Base-by-base conservation (phyloP, 2,888 invertebrate genomes). In the Nysson spinosus region DNA sequence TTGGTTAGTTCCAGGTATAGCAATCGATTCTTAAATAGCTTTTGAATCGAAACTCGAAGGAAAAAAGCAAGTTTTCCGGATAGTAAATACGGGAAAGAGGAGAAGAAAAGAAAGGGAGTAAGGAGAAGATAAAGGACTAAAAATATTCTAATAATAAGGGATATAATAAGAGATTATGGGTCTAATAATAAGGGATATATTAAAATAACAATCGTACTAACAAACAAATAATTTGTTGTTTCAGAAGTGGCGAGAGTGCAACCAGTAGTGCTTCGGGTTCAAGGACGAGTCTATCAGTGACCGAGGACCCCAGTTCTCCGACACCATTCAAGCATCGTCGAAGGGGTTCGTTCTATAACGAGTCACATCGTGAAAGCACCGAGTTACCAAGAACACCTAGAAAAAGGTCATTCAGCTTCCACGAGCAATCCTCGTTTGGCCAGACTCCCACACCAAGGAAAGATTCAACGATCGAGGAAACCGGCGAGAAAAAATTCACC, bases 301-400 rank as follows among this genome's bases (percentile, higher is more conserved):
- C 72, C 1, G 84, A 84, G 3, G 79, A 82, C 3, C 20, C 65
- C 0, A 55, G 64, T 19, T 70, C 75, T 0, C 60, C 76, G 28
- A 70, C 68, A 3, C 69, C 79, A 1, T 77, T 88, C 69, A 80
- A 73, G 40, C 76, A 77, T 9, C 79, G 83, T 0, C 85, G 88
- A 34, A 77, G 89, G 58, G 89, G 89, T 1, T 89, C 89, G 16
- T 89, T 89, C 1, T 89, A 88, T 77, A 89, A 89, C 82, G 89
- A 88, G 75, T 87, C 88, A 1, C 83, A 83, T 52, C 52, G 83
- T 11, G 88, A 89, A 57, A 80, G 79, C 1, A 85, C 86, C 52
- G 87, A 87, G 37, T 82, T 81, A 0, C 87, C 88, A 0, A 84
- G 84, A 54, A 82, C 85, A 62, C 76, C 85, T 17, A 85, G 89